phyloP scores from a whole-genome alignment of 2,797 vertebrate species.

The Melanotaenia trifasciata region DNA sequence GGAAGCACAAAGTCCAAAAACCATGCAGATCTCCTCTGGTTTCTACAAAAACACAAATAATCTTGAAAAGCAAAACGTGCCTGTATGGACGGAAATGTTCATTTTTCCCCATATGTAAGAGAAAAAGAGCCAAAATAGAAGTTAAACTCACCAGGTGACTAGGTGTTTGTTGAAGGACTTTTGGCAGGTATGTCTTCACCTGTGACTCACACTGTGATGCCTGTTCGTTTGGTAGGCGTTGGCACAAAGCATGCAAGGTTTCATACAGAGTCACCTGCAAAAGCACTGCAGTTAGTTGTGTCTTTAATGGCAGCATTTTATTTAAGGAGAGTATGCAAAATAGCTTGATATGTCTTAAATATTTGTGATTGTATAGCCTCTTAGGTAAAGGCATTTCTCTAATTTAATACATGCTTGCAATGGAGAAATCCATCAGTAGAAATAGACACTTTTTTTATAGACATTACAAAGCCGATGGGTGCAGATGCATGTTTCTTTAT shows the following conservation, averaged over 20 bases:
- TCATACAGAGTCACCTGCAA: slow-evolving; percentile 63
- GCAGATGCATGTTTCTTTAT: neutral
- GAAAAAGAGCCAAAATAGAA: neutral
- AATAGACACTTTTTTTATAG: neutral
- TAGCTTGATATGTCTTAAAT: neutral
- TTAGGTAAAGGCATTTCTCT: neutral
- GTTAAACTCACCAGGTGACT: slow-evolving; percentile 55
- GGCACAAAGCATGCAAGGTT: slow-evolving; percentile 63
- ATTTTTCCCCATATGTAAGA: neutral
- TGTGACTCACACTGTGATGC: slow-evolving; percentile 59
- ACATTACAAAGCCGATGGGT: slow-evolving; percentile 1
- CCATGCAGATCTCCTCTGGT: slow-evolving; percentile 65
- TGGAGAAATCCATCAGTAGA: neutral
- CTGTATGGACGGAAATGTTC: neutral
- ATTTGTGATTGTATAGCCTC: neutral
- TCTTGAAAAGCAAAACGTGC: neutral
- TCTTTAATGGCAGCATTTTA: neutral
- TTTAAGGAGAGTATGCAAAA: neutral
- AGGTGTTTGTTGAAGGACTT: slow-evolving; percentile 65
- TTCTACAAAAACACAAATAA: slow-evolving; percentile 55
- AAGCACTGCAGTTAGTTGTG: slow-evolving; percentile 1
- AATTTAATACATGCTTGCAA: neutral
- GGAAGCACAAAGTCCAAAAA: slow-evolving; percentile 74
- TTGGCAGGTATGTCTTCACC: slow-evolving; percentile 64
- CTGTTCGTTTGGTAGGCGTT: slow-evolving; percentile 49